These are phyloP conservation scores for Drosophila azteca DNA, from an alignment of 1,140 invertebrate genomes.

Conservation along the genomic window DNA sequence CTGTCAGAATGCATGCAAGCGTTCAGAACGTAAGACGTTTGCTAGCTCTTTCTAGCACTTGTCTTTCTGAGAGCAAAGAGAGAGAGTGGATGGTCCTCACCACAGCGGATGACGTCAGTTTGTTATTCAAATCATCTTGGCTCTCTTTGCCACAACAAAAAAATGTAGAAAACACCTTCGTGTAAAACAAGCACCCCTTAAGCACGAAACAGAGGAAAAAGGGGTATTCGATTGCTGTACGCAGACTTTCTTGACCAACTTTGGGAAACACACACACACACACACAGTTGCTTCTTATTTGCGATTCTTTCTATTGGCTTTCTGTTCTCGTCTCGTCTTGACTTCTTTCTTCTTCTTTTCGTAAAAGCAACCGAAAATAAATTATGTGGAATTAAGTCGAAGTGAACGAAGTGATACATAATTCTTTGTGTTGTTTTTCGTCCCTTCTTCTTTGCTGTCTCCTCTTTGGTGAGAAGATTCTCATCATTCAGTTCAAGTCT, in stretches of 20 bases:
- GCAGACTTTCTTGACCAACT: conserved; percentile 42
- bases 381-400: conserved; percentile 79
- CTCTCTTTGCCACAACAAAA: no score
- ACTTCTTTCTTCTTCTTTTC: conserved; percentile 3
- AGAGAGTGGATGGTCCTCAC: no score
- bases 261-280: conserved; percentile 3
- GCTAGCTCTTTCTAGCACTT: no score
- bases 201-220: no score
- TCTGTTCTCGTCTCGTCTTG: background rate
- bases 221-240: conserved; percentile 2
- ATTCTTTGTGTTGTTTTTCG: conserved; percentile 61
- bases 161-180: no score
- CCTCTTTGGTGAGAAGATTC: conserved; percentile 4
- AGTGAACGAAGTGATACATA: conserved; percentile 80
- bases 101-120: no score
- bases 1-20: no score
- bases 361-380: conserved; percentile 75
- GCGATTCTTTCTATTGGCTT: conserved; percentile 31
- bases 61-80: no score
- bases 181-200: no score
- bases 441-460: conserved; percentile 33
- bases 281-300: conserved; percentile 31
- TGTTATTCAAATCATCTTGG: no score
- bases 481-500: no score
- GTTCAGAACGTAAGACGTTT: no score